phyloP scores from a whole-genome alignment of 2,797 vertebrate genomes.

The Syndactyla subalaris region DNA sequence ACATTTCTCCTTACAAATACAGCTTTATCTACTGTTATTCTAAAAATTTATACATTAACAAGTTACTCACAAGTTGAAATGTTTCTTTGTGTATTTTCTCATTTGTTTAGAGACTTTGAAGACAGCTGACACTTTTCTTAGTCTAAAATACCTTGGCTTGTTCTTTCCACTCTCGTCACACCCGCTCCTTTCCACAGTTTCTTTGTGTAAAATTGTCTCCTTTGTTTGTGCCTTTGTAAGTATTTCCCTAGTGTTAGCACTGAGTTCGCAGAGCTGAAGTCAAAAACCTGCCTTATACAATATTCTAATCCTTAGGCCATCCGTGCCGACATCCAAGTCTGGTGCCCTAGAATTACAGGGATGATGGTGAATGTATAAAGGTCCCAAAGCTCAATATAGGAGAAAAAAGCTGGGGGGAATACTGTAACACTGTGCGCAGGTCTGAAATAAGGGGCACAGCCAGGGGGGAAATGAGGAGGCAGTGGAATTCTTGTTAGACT shows the following conservation, averaged over 20 bases:
- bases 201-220: constrained; percentile 51
- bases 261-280: constrained; percentile 30
- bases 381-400: background rate
- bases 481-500: constrained; percentile 48
- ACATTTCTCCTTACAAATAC: background rate
- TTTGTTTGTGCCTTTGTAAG: constrained; percentile 49
- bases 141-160: background rate
- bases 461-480: constrained; percentile 27
- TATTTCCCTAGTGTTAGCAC: constrained; percentile 23
- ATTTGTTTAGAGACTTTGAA: background rate
- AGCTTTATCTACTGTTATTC: constrained; percentile 3
- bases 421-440: background rate
- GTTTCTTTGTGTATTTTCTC: background rate
- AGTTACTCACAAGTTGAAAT: background rate
- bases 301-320: constrained; percentile 57
- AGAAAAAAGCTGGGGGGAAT: background rate
- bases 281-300: constrained; percentile 6
- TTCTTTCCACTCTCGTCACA: background rate
- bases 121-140: background rate
- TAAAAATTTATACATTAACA: background rate
- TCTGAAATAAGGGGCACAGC: constrained; percentile 42
- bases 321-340: background rate
- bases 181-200: background rate
- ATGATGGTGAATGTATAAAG: constrained; percentile 10
- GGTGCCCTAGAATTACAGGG: constrained; percentile 20